Evolutionary conservation across 2,888 invertebrate species (phyloP).

Genomic region (Carcina quercana): DNA sequence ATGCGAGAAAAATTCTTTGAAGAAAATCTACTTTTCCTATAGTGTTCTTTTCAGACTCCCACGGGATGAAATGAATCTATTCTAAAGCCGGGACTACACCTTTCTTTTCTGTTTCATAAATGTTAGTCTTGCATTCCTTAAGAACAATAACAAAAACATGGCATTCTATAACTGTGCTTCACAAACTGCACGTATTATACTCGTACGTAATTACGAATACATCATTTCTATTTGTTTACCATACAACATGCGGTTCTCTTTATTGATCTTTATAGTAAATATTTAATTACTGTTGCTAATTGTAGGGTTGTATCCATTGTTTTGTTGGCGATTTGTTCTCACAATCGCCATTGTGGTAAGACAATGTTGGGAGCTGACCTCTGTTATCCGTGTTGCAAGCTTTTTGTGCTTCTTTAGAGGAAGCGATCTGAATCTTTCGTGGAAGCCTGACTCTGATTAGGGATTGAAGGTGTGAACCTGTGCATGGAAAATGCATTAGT

Average conservation of each 20-base stretch:
- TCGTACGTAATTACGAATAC: no score
- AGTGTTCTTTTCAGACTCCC: no score
- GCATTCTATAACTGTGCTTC: no score
- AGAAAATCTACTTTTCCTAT: no score
- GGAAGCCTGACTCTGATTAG: constrained; percentile 28
- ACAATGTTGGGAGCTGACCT: constrained; percentile 72
- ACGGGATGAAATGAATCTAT: no score
- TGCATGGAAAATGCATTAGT: no score
- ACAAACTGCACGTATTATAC: no score
- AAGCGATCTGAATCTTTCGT: constrained; percentile 30
- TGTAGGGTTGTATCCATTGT: constrained; percentile 60
- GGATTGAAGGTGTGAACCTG: constrained; percentile 9
- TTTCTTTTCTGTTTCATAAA: no score
- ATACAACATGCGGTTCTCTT: constrained; percentile 7
- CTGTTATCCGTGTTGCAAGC: constrained; percentile 50
- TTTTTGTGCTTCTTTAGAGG: constrained; percentile 34
- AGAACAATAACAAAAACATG: no score
- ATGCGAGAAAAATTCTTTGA: no score
- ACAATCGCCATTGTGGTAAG: constrained; percentile 67
- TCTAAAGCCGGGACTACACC: no score
- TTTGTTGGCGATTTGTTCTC: constrained; percentile 53
- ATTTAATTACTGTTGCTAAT: constrained; percentile 66
- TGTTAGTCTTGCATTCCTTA: no score
- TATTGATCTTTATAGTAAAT: constrained; percentile 41
- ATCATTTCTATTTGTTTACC: constrained; percentile 18